Base-by-base conservation (phyloP, 2,113 vertebrate genomes). In the Phyllostomus hastatus region DNA sequence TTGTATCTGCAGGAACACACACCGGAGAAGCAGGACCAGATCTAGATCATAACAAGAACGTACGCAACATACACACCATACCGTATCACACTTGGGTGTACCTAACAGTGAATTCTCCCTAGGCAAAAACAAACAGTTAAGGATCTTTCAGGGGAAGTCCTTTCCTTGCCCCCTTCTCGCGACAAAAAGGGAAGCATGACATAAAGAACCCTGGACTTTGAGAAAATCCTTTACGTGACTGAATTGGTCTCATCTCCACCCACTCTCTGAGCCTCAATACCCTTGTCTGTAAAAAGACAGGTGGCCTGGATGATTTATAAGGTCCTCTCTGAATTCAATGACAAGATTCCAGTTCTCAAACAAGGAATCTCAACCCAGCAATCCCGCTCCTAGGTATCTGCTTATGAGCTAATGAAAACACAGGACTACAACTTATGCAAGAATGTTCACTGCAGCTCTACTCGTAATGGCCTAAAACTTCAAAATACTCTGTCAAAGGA, bases 271-370 rank as follows among this genome's bases (percentile, higher is more conserved):
- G 59, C 35, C 87, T 85, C 48, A 50, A n/a, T 33, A 85, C 43
- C n/a, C 35, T 52, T 46, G 67, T 80, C 43, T 76, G 3, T 69
- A 85, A 84, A 76, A 12, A 82, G 46, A 86, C 31, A 83, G 52
- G 26, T 38, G 24, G 48, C 19, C 43, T 46, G 31, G 28, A 64
- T 41, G 70, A 78, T 24, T 46, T 46, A 52, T 38, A 79, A 52
- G 26, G 28, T 86, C 52, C 4, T 82, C 57, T 41, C 46, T 48
- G 24, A 89, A 72, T 14, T 72, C 59, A 88, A 43, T 26, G 20
- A 43, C 14, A 91, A 94, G 31, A 90, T 50, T 50, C n/a, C 66
- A 95, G 86, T 69, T 89, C 92, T 54, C 31, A 80, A 81, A 92
- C 59, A 72, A 69, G 94, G 33, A 91, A 91, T 57, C 11, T 10